Percentiles rank a stretch among this genome's conserved stretches.
phyloP scores from a whole-genome alignment of 2,888 invertebrate genomes.

The Holacanthella duospinosa region DNA sequence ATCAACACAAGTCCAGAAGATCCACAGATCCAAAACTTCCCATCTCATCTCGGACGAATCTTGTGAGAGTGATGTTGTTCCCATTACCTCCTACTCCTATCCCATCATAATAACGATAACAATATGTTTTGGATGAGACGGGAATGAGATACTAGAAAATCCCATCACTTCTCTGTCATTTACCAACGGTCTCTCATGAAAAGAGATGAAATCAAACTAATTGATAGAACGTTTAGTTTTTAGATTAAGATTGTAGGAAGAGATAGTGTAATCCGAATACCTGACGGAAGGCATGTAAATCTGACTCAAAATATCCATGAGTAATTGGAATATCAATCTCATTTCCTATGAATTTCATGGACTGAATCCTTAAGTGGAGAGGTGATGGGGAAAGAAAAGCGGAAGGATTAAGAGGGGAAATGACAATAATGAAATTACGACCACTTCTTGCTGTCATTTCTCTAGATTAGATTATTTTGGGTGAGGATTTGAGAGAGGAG shows the following conservation, averaged over 20 bases:
- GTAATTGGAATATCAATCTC: background rate
- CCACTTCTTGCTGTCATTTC: background rate
- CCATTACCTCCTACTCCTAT: conserved; percentile 26
- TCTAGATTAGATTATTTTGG: background rate
- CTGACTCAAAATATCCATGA: conserved; percentile 9
- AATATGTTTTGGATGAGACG: conserved; percentile 27
- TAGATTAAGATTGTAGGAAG: too few species aligned
- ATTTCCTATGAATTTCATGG: background rate
- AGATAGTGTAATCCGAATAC: too few species aligned
- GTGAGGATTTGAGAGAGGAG: background rate
- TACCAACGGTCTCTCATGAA: too few species aligned
- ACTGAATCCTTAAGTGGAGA: background rate
- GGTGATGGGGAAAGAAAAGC: background rate
- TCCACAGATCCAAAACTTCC: conserved; percentile 25
- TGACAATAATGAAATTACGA: conserved; percentile 5
- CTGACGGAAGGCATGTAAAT: too few species aligned
- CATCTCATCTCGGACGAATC: background rate
- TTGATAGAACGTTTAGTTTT: too few species aligned
- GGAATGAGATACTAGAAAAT: too few species aligned
- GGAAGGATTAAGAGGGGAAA: background rate
- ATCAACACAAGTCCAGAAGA: conserved; percentile 14
- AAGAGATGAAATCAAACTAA: too few species aligned
- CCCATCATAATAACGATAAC: conserved; percentile 27
- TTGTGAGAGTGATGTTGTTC: conserved; percentile 18
- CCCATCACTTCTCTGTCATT: too few species aligned